Conservation (phyloP, 2,113 vertebrate genomes). For the Hepsetus odoe region DNA sequence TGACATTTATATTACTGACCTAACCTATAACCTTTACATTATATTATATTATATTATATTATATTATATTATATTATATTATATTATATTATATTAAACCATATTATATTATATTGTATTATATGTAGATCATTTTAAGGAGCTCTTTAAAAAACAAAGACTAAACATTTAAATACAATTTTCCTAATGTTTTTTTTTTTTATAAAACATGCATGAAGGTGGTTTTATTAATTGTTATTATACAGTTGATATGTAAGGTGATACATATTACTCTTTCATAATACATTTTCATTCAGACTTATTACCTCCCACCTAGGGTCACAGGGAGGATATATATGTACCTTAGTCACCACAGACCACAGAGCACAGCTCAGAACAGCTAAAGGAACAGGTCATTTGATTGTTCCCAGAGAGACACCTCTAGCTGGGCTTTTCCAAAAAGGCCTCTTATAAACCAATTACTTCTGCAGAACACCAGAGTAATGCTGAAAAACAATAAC, state of each 20-base stretch:
- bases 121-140: no score
- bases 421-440: constrained; percentile 37
- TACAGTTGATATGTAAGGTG: constrained; percentile 13
- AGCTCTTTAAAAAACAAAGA: no score
- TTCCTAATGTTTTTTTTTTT: not conserved
- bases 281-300: constrained; percentile 3
- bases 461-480: constrained; percentile 22
- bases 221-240: constrained; percentile 1
- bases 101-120: no score
- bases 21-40: no score
- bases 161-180: not conserved
- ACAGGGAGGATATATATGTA: constrained; percentile 12
- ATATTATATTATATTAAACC: no score
- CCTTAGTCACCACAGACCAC: not conserved
- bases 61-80: no score
- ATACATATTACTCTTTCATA: constrained; percentile 11
- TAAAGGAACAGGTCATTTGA: constrained; percentile 37
- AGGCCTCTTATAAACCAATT: constrained; percentile 36
- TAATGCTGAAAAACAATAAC: constrained; percentile 44
- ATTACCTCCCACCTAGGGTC: constrained; percentile 16
- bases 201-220: constrained; percentile 10
- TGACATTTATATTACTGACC: no score
- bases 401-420: constrained; percentile 3
- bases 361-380: not conserved
- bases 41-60: no score